These are phyloP conservation scores for Drosophila varians DNA, from an alignment of 1,140 invertebrate species.

Conservation along the genomic window DNA sequence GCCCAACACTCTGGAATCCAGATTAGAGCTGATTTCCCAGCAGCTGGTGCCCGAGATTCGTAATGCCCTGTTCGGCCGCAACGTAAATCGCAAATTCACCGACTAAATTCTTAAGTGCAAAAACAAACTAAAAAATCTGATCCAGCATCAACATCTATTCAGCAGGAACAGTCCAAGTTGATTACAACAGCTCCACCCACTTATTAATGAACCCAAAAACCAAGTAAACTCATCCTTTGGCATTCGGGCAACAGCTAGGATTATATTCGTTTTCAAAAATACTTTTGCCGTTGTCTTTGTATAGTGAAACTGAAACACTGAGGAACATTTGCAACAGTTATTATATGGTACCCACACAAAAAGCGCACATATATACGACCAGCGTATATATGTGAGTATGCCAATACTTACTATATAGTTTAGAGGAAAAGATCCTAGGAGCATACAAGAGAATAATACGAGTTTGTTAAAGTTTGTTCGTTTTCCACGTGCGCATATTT, in stretches of 20 bases:
- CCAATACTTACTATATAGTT: slow-evolving; percentile 73
- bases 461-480: slow-evolving; percentile 79
- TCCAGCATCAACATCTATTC: slow-evolving; percentile 35
- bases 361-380: slow-evolving; percentile 28
- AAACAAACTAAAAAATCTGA: slow-evolving; percentile 32
- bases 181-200: slow-evolving; percentile 48
- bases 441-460: slow-evolving; percentile 67
- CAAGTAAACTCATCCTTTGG: slow-evolving; percentile 59
- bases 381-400: slow-evolving; percentile 47
- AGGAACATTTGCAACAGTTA: slow-evolving; percentile 50
- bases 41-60: slow-evolving; percentile 97
- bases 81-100: slow-evolving; percentile 97
- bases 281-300: slow-evolving; percentile 77
- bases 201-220: slow-evolving; percentile 35
- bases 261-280: slow-evolving; percentile 60
- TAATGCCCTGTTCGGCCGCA: slow-evolving; percentile 95
- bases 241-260: slow-evolving; percentile 67
- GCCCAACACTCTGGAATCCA: slow-evolving; percentile 96
- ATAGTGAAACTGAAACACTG: slow-evolving; percentile 52
- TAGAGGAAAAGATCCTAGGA: slow-evolving; percentile 64
- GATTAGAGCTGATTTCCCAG: slow-evolving; percentile 96
- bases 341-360: slow-evolving; percentile 56
- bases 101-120: slow-evolving; percentile 89
- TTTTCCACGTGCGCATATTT: slow-evolving; percentile 41
- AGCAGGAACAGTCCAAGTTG: slow-evolving; percentile 64